These are phyloP conservation scores for Laticauda laticaudata DNA, from an alignment of 2,113 vertebrate species.

Conservation along the genomic window DNA sequence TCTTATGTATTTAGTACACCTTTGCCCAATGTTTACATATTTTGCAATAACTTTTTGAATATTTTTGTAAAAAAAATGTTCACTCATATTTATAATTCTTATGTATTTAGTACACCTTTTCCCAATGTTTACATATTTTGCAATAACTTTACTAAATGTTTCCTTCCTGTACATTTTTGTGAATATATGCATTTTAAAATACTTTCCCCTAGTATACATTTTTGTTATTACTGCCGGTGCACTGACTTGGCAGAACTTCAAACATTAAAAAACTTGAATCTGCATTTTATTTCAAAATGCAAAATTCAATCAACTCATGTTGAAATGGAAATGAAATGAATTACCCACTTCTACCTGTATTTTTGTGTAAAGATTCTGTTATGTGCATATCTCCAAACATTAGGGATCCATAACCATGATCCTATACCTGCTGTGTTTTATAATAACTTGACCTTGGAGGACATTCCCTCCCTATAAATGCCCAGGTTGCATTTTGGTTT, in stretches of 20 bases:
- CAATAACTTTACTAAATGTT: not conserved
- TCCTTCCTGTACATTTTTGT: not conserved
- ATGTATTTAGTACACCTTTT: too few relatives aligned
- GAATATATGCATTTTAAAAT: not conserved
- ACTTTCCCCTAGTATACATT: not conserved
- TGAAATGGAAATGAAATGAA: not conserved
- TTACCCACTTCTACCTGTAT: not conserved
- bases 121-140: not conserved
- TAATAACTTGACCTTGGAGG: conserved; percentile 14
- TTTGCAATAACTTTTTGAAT: not conserved
- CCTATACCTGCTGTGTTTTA: not conserved
- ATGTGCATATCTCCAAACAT: not conserved
- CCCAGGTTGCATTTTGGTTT: not conserved
- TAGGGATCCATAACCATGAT: not conserved
- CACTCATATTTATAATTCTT: too few relatives aligned
- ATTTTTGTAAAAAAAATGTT: too few relatives aligned
- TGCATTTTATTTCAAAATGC: not conserved
- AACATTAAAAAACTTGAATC: not conserved
- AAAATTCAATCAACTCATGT: not conserved
- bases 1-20: too few relatives aligned
- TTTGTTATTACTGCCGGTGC: not conserved
- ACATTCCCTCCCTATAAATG: conserved; percentile 3
- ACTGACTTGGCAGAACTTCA: not conserved
- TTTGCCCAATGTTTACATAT: not conserved
- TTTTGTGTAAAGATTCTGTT: not conserved